These are phyloP conservation scores for Eonycteris spelaea DNA, from an alignment of 2,113 vertebrate species.

Conservation along the genomic window DNA sequence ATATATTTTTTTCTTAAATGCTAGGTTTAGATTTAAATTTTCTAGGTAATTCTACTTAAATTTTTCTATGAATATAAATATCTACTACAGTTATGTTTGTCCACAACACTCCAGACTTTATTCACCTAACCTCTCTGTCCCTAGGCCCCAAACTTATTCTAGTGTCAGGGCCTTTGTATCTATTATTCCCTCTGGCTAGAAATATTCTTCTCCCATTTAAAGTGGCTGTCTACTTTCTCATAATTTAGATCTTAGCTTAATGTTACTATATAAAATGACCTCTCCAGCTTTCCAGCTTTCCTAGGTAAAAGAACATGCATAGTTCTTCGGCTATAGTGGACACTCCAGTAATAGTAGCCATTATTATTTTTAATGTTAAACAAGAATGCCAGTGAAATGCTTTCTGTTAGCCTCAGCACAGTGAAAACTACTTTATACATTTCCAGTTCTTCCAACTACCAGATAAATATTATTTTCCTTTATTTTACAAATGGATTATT, in stretches of 20 bases:
- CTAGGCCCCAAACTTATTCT: neutral
- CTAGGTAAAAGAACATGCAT: neutral
- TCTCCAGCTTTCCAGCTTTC: neutral
- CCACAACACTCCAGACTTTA: too few relatives aligned
- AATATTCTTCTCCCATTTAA: neutral
- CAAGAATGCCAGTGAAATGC: neutral
- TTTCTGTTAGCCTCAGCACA: neutral
- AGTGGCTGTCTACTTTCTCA: neutral
- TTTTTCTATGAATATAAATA: neutral
- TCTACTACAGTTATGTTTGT: neutral
- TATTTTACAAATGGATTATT: slow-evolving; percentile 1
- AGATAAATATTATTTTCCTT: neutral
- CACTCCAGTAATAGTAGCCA: neutral
- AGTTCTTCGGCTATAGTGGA: neutral
- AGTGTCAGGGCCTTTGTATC: neutral
- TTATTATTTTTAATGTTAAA: neutral
- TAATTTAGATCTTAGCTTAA: neutral
- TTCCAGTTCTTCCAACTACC: neutral
- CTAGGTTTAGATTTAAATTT: neutral
- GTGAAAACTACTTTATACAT: neutral
- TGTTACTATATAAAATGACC: neutral
- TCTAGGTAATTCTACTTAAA: neutral
- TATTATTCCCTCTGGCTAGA: neutral
- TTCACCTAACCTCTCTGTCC: neutral
- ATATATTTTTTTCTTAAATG: neutral